A percentile compares a stretch with the other conserved stretches of the same genome.
Evolutionary conservation across 2,888 invertebrate genomes (phyloP).

Genomic region (Standfussiana lucernea): DNA sequence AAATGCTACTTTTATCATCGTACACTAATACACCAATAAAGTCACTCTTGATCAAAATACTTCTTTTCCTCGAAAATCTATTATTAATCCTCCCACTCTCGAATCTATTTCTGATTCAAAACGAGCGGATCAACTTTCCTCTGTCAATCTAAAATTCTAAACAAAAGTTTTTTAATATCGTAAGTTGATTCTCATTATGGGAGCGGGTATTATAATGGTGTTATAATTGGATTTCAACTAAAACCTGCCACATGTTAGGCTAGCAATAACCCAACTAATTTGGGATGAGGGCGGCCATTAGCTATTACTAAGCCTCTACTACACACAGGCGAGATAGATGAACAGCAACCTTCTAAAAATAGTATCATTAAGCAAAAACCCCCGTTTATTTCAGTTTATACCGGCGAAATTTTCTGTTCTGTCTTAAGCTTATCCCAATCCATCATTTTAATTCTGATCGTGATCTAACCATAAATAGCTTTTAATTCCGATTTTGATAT

Average conservation of each 20-base stretch:
- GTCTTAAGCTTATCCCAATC: not conserved
- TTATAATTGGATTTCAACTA: conserved; percentile 68
- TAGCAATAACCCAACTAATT: conserved; percentile 76
- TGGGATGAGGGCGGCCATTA: conserved; percentile 75
- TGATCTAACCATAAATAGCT: too few species aligned
- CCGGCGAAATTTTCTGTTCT: not conserved
- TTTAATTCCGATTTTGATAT: too few species aligned
- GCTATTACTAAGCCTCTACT: conserved; percentile 44
- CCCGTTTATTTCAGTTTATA: not conserved
- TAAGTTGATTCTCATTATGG: conserved; percentile 12
- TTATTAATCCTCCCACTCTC: not conserved
- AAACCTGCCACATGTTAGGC: conserved; percentile 73
- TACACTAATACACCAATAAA: not conserved
- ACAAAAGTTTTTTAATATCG: conserved; percentile 44
- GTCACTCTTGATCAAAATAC: not conserved
- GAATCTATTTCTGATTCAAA: not conserved
- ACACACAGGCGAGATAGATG: conserved; percentile 21
- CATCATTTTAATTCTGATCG: not conserved
- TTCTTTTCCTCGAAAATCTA: not conserved
- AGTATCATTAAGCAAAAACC: not conserved
- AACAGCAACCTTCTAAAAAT: not conserved
- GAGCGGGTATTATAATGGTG: conserved; percentile 17
- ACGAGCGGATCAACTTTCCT: not conserved
- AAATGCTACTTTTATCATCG: not conserved
- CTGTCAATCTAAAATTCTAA: conserved; percentile 12